Evolutionary conservation across 1,140 invertebrate species (phyloP), one percentile per base, ranked within the genome.

Genomic region (Cephus cinctus): DNA sequence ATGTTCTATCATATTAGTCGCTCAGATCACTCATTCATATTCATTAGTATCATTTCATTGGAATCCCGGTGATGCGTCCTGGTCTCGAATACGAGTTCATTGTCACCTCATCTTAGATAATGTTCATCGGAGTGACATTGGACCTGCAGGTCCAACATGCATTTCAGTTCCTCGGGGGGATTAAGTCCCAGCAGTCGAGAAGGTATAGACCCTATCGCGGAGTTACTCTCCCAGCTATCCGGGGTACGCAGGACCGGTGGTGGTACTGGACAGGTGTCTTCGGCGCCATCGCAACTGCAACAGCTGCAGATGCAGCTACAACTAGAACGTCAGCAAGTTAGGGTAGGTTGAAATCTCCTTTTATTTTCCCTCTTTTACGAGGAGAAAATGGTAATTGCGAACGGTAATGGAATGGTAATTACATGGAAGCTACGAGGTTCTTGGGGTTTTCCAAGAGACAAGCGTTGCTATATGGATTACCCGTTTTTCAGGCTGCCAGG

Each of bases 271-370:
- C 78, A 78, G 72, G 73, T 76, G 64, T 71, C 81, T 45, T 82
- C 83, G 56, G 83, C 85, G 59, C 86, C 88, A 50, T 86, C 86
- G 47, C 89, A 92, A 71, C 78, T 92, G 67, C 89, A 92, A 71
- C 90, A 94, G 65, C 75, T 93, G 57, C 90, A 92, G 75, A 93
- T 93, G 89, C 90, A 94, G 74, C 76, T 94, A 65, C 89, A 93
- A 71, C 76, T 92, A 53, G 90, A 93, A 74, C 80, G 90, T 32
- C 89, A 92, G 67, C 89, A 92, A 78, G 88, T 88, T 50, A 84
- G 84, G 67, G 87, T 88, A 73, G 65, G 80, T 69, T 52, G 49
- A 35, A n/a, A n/a, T 30, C n/a, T n/a, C n/a, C 14, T 30, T 30
- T 27, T 6, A 43, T 19, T 30, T 30, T 30, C 14, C 9, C 27